Base-by-base conservation (phyloP, 2,113 vertebrate species). In the Microtus montanus region DNA sequence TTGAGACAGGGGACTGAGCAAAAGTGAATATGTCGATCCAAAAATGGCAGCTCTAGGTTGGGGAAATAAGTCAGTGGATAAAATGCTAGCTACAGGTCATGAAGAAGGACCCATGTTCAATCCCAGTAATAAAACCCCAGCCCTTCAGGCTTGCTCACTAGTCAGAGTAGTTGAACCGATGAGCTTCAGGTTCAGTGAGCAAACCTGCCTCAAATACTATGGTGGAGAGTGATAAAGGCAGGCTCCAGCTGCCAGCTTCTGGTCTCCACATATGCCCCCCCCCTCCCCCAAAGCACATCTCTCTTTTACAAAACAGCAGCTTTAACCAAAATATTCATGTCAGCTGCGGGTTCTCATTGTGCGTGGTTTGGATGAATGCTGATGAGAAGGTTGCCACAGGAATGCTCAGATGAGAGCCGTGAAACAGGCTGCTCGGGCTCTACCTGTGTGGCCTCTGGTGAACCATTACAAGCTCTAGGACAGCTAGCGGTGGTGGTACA, bases 261-360 rank as follows among this genome's bases (percentile, higher is more conserved):
- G 9, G 63, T 47, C 41, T 33, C 14, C 15, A 30, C 8, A 20
- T 66, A 28, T 20, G 12, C 24, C 19, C 54, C 49, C 5, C 47
- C 79, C 38, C n/a, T n/a, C n/a, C 0, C 3, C 3, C 24, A 44
- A 9, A 12, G 61, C 8, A 30, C 24, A 38, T 4, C 26, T 4
- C 58, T 66, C 38, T 47, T 66, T 15, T 9, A 47, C 83, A 85
- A 66, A 85, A 47, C 33, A 41, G 10, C 33, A 33, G 71, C 9
- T 66, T 68, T 74, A n/a, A 89, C 1, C 0, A 4, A 68, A 26
- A 70, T 63, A 54, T n/a, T 92, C 58, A 19, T 38, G 38, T 52
- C 52, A 63, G 49, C 44, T 10, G 3, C 22, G 20, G 38, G 63
- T 78, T 74, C 58, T 82, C 7, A 41, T 91, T 63, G 66, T 89